Evolutionary conservation across 2,888 invertebrate species (phyloP), one percentile per base, ranked within the genome.

Genomic region (Temnothorax unifasciatus): DNA sequence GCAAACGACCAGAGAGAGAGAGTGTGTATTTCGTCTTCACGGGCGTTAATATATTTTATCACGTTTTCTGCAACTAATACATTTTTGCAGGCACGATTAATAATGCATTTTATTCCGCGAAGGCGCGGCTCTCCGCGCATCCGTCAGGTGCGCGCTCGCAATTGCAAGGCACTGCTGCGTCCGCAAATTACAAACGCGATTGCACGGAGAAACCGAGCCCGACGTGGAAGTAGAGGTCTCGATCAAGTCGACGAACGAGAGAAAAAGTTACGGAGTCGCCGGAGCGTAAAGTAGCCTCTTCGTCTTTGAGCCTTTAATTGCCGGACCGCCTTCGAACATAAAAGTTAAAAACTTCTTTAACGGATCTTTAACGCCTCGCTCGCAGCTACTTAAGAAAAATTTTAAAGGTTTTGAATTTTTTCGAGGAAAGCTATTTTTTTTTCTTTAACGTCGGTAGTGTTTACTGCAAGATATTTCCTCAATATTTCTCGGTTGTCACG

Each of bases 161-260:
- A 25, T n/a, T 54, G n/a, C 76, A 11, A 57, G 21, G 25, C 44
- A 44, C 54, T 61, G 44, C 57, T 77, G 68, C 76, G 41, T 41
- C 41, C 68, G 69, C 54, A 77, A 57, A 77, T 77, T 69, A 59
- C 69, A 34, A 38, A 21, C 57, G 47, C 54, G 18, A 79, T 79
- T 47, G 69, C 79, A 47, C 29, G 34, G 47, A 34, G 79, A 79
- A 79, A 69, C 77, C 54, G 25, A 54, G 38, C 5, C n/a, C 44
- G 76, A 66, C 41, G 18, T 66, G 52, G 41, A 77, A 77, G 54
- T 74, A 50, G 82, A 47, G 61, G 61, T 52, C 75, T 75, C 63
- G 75, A 74, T 74, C 50, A 29, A 63, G 41, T 11, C 38, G 54
- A 15, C 21, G n/a, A 41, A 79, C 47, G 77, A 77, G 61, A 64